Conservation (phyloP, 2,113 vertebrate genomes). For the Anas platyrhynchos region DNA sequence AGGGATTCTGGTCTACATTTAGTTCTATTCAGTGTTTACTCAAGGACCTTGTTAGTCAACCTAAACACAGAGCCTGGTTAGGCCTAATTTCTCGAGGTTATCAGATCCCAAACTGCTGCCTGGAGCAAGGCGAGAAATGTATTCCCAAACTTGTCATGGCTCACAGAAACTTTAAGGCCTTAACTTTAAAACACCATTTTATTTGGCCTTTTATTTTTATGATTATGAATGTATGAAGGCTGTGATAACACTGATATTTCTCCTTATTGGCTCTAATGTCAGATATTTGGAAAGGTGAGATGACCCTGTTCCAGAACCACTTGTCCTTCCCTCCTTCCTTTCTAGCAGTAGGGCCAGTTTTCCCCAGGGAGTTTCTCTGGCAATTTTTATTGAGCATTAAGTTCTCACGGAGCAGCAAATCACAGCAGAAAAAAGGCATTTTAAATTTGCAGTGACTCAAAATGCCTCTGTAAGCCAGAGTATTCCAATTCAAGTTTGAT, state of each 20-base stretch:
- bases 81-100: neutral
- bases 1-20: neutral
- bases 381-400: neutral
- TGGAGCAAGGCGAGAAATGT: neutral
- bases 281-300: neutral
- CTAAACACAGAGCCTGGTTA: neutral
- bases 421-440: neutral
- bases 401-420: neutral
- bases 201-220: neutral
- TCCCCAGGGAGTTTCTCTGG: neutral
- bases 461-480: neutral
- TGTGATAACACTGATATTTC: neutral
- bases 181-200: neutral
- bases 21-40: neutral
- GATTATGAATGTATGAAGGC: neutral
- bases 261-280: neutral
- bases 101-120: neutral
- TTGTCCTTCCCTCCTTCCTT: neutral
- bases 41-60: neutral
- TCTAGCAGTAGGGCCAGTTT: neutral
- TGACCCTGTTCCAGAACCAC: neutral
- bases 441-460: neutral
- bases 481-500: neutral
- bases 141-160: neutral
- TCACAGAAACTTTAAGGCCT: neutral